A percentile compares a stretch with the other conserved stretches of the same genome.
phyloP scores from a whole-genome alignment of 2,888 invertebrate species.

The Drosophila neonasuta region DNA sequence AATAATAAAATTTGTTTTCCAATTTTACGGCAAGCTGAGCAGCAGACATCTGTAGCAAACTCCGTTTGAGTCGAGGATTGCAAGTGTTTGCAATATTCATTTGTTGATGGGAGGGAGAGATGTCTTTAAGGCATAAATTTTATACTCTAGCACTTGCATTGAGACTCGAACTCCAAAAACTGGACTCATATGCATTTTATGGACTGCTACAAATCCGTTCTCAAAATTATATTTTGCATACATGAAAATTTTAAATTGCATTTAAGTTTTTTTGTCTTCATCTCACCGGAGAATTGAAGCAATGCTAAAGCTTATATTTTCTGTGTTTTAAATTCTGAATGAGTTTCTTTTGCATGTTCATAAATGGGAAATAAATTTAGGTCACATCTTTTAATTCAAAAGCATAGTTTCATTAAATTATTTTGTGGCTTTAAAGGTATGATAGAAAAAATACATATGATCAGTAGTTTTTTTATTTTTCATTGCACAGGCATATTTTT shows the following conservation, averaged over 20 bases:
- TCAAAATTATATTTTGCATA: conserved; percentile 44
- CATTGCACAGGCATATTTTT: not conserved
- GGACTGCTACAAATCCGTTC: conserved; percentile 44
- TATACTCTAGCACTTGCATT: conserved; percentile 10
- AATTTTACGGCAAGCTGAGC: conserved; percentile 71
- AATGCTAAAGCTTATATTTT: not conserved
- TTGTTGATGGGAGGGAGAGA: conserved; percentile 15
- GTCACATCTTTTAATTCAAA: conserved; percentile 2
- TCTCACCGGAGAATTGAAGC: conserved; percentile 6
- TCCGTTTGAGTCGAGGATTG: conserved; percentile 29
- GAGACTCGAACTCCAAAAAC: conserved; percentile 7
- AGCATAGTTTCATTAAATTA: not conserved
- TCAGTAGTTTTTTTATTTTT: not conserved
- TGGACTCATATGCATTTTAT: conserved; percentile 29
- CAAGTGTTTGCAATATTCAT: conserved; percentile 39
- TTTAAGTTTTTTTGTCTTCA: conserved; percentile 10
- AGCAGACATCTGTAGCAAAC: conserved; percentile 34
- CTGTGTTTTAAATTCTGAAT: not conserved
- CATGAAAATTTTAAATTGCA: conserved; percentile 35
- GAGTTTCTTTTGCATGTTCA: not conserved
- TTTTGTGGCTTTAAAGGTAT: not conserved
- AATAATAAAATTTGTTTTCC: conserved; percentile 71
- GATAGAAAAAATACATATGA: not conserved
- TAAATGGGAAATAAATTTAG: conserved; percentile 1
- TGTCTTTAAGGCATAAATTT: conserved; percentile 20